Conservation (phyloP, 2,797 vertebrate species). For the Brachymystax lenok region DNA sequence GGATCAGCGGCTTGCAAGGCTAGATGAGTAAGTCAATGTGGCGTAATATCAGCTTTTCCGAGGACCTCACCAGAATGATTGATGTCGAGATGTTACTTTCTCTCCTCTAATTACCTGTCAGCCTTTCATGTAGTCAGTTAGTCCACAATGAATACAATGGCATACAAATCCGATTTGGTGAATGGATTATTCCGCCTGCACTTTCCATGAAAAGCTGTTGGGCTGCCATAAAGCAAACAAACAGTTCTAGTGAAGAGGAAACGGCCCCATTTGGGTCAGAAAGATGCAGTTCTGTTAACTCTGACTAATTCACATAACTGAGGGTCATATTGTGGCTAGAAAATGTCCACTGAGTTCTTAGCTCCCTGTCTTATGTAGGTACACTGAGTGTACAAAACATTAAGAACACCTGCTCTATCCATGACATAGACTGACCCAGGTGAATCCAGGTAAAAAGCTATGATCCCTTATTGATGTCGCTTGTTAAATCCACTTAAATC, state of each 20-base stretch:
- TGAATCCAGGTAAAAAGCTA: no score
- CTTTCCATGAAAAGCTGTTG: neutral
- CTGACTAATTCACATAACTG: neutral
- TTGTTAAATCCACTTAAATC: no score
- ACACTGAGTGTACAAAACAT: no score
- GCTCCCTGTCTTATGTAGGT: neutral
- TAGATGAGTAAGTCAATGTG: slow-evolving; percentile 1
- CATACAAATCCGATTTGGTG: slow-evolving; percentile 11
- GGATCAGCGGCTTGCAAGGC: no score
- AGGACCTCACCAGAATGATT: neutral
- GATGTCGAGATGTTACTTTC: slow-evolving; percentile 15
- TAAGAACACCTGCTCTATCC: no score
- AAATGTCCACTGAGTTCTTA: neutral
- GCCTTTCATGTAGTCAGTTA: neutral
- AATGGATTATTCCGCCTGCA: slow-evolving; percentile 2
- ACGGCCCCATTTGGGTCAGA: neutral
- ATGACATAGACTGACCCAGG: no score
- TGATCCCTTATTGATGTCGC: no score
- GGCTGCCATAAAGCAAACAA: neutral
- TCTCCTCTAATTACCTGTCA: slow-evolving; percentile 22
- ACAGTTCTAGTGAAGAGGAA: neutral
- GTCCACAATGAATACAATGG: slow-evolving; percentile 11
- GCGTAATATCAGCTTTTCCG: neutral
- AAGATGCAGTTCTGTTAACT: neutral
- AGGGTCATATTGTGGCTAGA: neutral